Evolutionary conservation across 2,797 vertebrate species (phyloP), one percentile per base, ranked within the genome.

Genomic region (Bryconaethiops microstoma): DNA sequence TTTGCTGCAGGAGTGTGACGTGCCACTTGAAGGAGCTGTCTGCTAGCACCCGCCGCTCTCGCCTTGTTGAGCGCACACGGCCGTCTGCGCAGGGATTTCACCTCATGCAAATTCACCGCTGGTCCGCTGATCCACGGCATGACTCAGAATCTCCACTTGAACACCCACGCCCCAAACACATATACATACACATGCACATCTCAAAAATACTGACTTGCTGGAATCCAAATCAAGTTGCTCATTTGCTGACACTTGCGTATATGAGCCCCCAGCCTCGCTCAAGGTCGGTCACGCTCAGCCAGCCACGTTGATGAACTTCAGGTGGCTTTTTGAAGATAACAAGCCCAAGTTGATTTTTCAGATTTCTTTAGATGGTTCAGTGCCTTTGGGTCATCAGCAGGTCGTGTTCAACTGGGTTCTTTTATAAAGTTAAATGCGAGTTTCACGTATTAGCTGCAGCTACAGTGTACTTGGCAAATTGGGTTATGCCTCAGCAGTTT

Each of bases 61-160:
- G 6, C 16, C 76, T 79, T 76, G 48, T 75, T 81, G 67, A 76
- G 62, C 70, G 39, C 40, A 74, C 57, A 42, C 70, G 65, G 5
- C 54, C 63, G 67, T 77, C 80, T 84, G 80, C 40, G 60, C 39
- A 76, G 86, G 84, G 87, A 77, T 87, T 88, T 86, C 83, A 87
- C 87, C 87, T 75, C 45, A 88, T 87, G 87, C 86, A 88, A 88
- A 88, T 87, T 45, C 63, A 77, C 63, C 25, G 62, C 71, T 4
- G 59, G 74, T 77, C 81, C 52, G 73, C 78, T 52, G 64, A 69
- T 81, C 79, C 52, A 76, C 39, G 74, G 74, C 54, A 67, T 87
- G 85, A 88, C 84, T 87, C 85, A 86, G 85, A 86, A 39, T 76
- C 87, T 86, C 83, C 83, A 76, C 74, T 83, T 55, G 59, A 79